These are phyloP conservation scores for Thalassophryne amazonica DNA, from an alignment of 2,797 vertebrate genomes.

Conservation along the genomic window DNA sequence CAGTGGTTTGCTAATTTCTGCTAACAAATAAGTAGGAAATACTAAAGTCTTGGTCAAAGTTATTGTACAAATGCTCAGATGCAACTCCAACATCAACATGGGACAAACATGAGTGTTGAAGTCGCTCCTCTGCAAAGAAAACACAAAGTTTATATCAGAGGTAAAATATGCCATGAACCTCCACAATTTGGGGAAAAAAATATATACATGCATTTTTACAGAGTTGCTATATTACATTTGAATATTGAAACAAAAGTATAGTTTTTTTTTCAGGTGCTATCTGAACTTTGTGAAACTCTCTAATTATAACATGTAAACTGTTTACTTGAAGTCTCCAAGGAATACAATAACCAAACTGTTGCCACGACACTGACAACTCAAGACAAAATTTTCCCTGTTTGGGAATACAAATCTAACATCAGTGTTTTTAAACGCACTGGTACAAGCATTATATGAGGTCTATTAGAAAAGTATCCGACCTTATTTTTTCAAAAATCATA, in stretches of 20 bases:
- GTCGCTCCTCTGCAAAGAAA: constrained; percentile 32
- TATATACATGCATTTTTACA: constrained; percentile 38
- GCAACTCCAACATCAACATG: constrained; percentile 15
- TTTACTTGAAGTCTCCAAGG: constrained; percentile 8
- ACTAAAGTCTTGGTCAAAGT: no score
- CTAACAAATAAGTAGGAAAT: no score
- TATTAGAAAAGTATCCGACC: no score
- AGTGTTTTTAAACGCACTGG: constrained; percentile 1
- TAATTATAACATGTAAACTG: constrained; percentile 20
- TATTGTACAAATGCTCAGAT: no score
- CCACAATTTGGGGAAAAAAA: constrained; percentile 8
- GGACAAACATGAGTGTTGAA: neutral
- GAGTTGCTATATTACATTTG: constrained; percentile 6
- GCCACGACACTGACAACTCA: constrained; percentile 13
- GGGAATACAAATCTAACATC: constrained; percentile 13
- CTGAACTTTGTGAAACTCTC: constrained; percentile 5
- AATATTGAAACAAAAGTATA: constrained; percentile 2
- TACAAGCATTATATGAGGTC: constrained; percentile 13
- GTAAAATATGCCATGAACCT: constrained; percentile 12
- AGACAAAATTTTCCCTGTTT: constrained; percentile 16
- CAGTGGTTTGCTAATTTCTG: no score
- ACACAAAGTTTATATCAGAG: constrained; percentile 7
- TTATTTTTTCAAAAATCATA: no score
- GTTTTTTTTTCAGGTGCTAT: neutral
- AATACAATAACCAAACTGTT: constrained; percentile 10